phyloP scores from a whole-genome alignment of 2,888 invertebrate species.

The Thera obeliscata region DNA sequence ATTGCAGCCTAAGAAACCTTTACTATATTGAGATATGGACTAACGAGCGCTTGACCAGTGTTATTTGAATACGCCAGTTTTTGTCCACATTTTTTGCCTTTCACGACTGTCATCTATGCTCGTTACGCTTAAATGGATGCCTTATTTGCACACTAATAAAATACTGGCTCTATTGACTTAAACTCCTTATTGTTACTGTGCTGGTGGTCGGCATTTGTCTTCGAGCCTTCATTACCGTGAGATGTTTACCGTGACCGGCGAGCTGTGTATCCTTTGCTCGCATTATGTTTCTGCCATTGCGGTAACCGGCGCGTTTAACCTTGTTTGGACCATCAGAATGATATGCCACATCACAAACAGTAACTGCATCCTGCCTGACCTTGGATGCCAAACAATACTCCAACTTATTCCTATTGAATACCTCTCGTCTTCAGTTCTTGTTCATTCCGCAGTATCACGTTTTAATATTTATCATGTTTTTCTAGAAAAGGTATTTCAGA shows the following conservation, averaged over 20 bases:
- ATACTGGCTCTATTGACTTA: slow-evolving; percentile 40
- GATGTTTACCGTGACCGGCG: slow-evolving; percentile 76
- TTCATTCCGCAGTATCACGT: slow-evolving; percentile 18
- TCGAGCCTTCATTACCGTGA: slow-evolving; percentile 64
- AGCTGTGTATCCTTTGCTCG: slow-evolving; percentile 59
- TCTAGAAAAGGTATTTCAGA: slow-evolving; percentile 39
- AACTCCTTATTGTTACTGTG: slow-evolving; percentile 50
- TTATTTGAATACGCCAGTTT: slow-evolving; percentile 25
- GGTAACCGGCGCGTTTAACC: slow-evolving; percentile 66
- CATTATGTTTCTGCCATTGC: slow-evolving; percentile 63
- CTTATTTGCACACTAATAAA: slow-evolving; percentile 46
- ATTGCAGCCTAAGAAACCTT: not conserved
- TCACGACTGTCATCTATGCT: slow-evolving; percentile 36
- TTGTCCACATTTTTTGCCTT: slow-evolving; percentile 36
- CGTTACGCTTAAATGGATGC: slow-evolving; percentile 39
- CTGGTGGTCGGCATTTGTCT: slow-evolving; percentile 62
- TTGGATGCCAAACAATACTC: slow-evolving; percentile 34
- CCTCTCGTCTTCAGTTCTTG: slow-evolving; percentile 9
- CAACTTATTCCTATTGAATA: slow-evolving; percentile 15
- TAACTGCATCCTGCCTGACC: slow-evolving; percentile 64
- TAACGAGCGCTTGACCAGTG: slow-evolving; percentile 18
- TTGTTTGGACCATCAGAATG: slow-evolving; percentile 68
- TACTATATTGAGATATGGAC: slow-evolving; percentile 11
- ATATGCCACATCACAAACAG: slow-evolving; percentile 62
- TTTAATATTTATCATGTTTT: slow-evolving; percentile 27